Conservation (phyloP, 2,113 vertebrate genomes). For the Rhinopithecus roxellana region DNA sequence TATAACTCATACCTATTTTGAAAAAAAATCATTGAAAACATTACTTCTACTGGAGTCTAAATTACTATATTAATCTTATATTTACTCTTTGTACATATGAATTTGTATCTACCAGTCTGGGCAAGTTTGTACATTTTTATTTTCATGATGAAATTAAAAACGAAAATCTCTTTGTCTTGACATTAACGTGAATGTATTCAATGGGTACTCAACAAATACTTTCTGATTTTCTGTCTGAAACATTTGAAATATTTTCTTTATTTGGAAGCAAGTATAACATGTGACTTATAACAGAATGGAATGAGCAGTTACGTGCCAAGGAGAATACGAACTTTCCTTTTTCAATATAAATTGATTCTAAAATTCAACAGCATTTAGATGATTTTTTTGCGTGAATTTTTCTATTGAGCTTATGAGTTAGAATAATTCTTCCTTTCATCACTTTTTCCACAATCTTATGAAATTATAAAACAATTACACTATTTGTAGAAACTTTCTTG, state of each 20-base stretch:
- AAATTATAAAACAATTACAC: background rate
- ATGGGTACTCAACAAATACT: background rate
- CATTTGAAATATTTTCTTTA: conserved; percentile 5
- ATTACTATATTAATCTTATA: background rate
- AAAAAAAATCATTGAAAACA: background rate
- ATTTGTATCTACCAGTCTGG: background rate
- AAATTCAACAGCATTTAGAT: conserved; percentile 18
- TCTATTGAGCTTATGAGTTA: background rate
- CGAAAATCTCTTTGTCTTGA: background rate
- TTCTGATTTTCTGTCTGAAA: background rate
- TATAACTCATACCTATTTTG: background rate
- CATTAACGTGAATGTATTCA: background rate
- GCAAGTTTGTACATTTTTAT: conserved; percentile 15
- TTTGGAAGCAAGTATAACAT: background rate
- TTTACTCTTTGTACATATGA: background rate
- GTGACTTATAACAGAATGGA: background rate
- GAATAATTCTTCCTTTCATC: background rate
- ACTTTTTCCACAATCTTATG: background rate
- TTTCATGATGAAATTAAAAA: background rate
- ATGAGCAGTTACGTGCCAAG: background rate
- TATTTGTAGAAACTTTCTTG: background rate
- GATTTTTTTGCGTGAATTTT: background rate
- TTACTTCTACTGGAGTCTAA: background rate
- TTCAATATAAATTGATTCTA: conserved; percentile 29
- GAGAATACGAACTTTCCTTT: conserved; percentile 13